Base-by-base conservation (phyloP, 2,888 invertebrate genomes). In the Euclidia mi region DNA sequence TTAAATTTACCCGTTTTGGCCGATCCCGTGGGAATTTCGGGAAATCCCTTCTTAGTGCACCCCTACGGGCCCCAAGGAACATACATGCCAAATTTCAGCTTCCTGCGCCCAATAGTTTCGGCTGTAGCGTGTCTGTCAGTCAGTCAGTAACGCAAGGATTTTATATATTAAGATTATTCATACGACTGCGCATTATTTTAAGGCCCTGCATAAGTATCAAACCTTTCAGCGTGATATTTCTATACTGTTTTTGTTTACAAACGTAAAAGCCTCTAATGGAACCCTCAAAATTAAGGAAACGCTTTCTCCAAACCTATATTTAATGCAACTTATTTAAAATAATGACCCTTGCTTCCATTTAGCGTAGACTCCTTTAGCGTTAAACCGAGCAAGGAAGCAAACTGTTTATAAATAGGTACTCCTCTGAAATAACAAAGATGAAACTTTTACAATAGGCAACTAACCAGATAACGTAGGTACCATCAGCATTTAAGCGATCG, bases 401-500 rank as follows among this genome's bases (percentile, higher is more conserved):
- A 35, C 35, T 43, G 14, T 50, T 43, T 43, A 43, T 20, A 18
- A 17, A 47, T 37, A n/a, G n/a, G n/a, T n/a, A 31, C 29, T 3
- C 7, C 11, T 6, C 10, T 18, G 7, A 52, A 38, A 20, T 42
- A 53, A 56, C 43, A 35, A 61, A 58, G 11, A 43, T 52, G 20
- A 42, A 61, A 72, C 45, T 31, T 47, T 40, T 37, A 51, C 35
- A 49, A 47, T 41, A 25, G 34, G 7, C 56, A 56, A 20, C 42
- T 32, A 41, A 47, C 41, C 37, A 48, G 41, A 61, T 56, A 50
- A 15, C 51, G 20, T 53, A n/a, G n/a, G n/a, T n/a, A 43, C 48
- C 52, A 60, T 44, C 43, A 63, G 44, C 51, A 43, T 42, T 42
- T 43, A 51, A 70, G 43, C 51, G 71, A 58, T 55, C 51, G 43